phyloP scores from a whole-genome alignment of 2,888 invertebrate species.

The Hemithea aestivaria region DNA sequence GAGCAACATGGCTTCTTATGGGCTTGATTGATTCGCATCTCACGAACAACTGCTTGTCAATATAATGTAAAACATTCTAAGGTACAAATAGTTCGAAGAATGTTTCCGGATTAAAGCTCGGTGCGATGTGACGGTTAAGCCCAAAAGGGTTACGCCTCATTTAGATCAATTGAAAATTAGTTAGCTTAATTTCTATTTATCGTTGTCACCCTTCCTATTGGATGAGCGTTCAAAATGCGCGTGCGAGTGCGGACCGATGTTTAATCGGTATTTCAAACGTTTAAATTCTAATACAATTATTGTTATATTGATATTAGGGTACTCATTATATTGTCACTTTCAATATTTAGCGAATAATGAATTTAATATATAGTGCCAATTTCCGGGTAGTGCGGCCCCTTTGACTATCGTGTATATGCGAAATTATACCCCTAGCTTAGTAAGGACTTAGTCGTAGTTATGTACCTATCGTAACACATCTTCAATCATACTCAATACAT shows the following conservation, averaged over 20 bases:
- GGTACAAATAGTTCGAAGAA: constrained; percentile 1
- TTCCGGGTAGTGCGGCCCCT: constrained; percentile 56
- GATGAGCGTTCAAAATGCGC: constrained; percentile 42
- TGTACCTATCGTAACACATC: constrained; percentile 48
- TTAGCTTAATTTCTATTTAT: constrained; percentile 38
- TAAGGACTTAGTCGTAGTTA: constrained; percentile 62
- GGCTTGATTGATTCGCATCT: constrained; percentile 5
- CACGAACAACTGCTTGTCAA: background rate
- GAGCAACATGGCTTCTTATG: constrained; percentile 8
- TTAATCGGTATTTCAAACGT: constrained; percentile 43
- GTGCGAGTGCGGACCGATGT: constrained; percentile 40
- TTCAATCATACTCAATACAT: constrained; percentile 30
- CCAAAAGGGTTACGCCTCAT: constrained; percentile 8
- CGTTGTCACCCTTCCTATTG: constrained; percentile 40
- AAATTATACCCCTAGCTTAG: constrained; percentile 56
- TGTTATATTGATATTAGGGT: constrained; percentile 59
- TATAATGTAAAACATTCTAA: no score
- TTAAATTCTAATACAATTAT: constrained; percentile 61
- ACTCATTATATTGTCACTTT: constrained; percentile 58
- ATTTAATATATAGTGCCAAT: constrained; percentile 61
- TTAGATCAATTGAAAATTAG: constrained; percentile 19
- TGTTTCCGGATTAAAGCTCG: background rate
- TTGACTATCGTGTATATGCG: constrained; percentile 52
- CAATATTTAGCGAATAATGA: constrained; percentile 58
- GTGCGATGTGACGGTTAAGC: constrained; percentile 1